Percentiles rank a stretch among this genome's conserved stretches.
Evolutionary conservation across 2,113 vertebrate species (phyloP).

Genomic region (Corapipo altera): DNA sequence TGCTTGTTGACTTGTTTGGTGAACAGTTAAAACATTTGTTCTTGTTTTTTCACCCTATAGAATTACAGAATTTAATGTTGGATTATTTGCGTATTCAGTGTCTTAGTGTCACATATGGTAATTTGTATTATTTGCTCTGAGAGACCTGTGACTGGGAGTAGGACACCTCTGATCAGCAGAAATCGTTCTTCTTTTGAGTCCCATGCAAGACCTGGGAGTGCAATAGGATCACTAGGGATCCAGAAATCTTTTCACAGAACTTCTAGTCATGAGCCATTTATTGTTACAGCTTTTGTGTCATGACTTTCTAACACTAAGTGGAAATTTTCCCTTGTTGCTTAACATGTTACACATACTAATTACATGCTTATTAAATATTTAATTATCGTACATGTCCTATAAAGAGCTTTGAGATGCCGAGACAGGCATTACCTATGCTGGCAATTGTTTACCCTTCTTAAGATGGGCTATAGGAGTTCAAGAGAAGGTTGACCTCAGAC

Average conservation of each 20-base stretch:
- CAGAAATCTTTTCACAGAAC: not conserved
- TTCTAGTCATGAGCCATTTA: not conserved
- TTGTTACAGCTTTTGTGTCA: not conserved
- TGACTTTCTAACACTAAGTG: not conserved
- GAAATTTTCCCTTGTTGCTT: not conserved
- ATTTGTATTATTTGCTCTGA: not conserved
- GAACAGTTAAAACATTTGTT: not conserved
- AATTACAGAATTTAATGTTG: not conserved
- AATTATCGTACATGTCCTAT: not conserved
- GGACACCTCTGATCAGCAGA: not conserved
- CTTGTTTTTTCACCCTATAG: not conserved
- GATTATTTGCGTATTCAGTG: not conserved
- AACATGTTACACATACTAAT: not conserved
- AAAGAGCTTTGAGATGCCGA: not conserved
- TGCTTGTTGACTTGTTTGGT: not conserved
- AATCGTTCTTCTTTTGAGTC: not conserved
- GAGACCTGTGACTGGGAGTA: not conserved
- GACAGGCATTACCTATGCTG: not conserved
- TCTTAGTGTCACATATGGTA: not conserved
- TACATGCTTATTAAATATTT: not conserved
- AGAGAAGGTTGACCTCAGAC: not conserved
- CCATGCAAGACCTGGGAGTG: not conserved
- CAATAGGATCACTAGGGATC: not conserved
- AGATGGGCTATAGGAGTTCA: not conserved
- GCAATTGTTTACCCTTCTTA: not conserved